Evolutionary conservation across 2,113 vertebrate genomes (phyloP).

Genomic region (Eublepharis macularius): DNA sequence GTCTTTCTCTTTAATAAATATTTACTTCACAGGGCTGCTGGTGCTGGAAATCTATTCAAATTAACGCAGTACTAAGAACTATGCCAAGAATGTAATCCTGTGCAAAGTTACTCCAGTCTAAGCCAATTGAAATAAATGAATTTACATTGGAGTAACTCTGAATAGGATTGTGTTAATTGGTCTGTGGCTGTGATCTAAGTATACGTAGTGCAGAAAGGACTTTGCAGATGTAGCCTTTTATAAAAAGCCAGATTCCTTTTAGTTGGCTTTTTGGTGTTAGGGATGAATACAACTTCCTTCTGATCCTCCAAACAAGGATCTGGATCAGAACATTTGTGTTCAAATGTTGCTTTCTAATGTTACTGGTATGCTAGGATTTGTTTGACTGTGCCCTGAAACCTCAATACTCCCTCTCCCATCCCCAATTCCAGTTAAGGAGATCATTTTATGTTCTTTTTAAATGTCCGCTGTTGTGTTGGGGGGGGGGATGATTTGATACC

Average conservation of each 20-base stretch:
- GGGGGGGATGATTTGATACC: constrained; percentile 55
- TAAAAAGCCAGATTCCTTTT: neutral
- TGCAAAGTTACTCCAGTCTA: no score
- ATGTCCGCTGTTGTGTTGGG: constrained; percentile 41
- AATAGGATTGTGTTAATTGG: no score
- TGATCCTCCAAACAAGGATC: neutral
- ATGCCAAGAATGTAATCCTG: neutral
- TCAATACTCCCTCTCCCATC: constrained; percentile 21
- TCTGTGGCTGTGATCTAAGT: neutral
- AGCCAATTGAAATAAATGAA: no score
- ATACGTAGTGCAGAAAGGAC: neutral
- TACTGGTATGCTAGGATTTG: constrained; percentile 59
- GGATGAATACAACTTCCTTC: neutral
- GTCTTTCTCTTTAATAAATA: constrained; percentile 42
- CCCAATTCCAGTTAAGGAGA: constrained; percentile 40
- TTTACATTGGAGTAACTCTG: no score
- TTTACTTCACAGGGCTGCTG: constrained; percentile 51
- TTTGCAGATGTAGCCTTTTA: neutral
- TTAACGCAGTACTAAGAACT: neutral
- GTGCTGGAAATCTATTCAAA: constrained; percentile 45
- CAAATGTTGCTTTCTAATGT: constrained; percentile 61
- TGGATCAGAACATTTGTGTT: constrained; percentile 35
- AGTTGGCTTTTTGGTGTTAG: neutral
- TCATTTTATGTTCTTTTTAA: constrained; percentile 61
- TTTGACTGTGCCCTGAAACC: constrained; percentile 69